These are phyloP conservation scores for Sipha flava DNA, from an alignment of 1,140 invertebrate genomes.

Conservation along the genomic window DNA sequence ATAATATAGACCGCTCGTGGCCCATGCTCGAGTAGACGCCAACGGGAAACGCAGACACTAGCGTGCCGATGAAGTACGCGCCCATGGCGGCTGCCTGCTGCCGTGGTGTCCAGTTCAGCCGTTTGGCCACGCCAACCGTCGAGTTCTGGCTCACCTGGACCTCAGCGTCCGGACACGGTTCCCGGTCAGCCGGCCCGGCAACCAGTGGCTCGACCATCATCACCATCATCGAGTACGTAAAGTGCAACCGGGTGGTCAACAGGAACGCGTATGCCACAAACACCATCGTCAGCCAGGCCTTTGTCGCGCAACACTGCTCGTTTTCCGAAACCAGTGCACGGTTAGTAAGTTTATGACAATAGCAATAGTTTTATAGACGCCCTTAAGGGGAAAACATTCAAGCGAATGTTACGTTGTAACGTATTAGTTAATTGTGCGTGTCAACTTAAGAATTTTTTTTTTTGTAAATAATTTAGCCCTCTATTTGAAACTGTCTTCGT, in stretches of 20 bases:
- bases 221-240: slow-evolving; percentile 13
- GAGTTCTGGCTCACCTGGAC: neutral
- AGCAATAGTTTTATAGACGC: too few relatives aligned
- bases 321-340: too few relatives aligned
- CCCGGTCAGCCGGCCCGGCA: neutral
- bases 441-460: too few relatives aligned
- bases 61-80: neutral
- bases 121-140: neutral
- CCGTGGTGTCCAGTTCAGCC: neutral
- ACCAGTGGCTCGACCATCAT: neutral
- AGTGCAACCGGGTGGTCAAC: neutral
- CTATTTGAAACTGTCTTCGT: too few relatives aligned
- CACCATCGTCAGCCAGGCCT: neutral
- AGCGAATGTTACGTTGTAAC: too few relatives aligned
- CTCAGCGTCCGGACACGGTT: neutral
- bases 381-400: too few relatives aligned
- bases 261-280: neutral
- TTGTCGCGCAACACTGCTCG: neutral
- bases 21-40: neutral
- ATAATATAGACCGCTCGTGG: neutral
- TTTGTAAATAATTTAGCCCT: too few relatives aligned
- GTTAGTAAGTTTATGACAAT: too few relatives aligned
- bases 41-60: neutral
- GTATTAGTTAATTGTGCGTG: too few relatives aligned
- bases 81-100: neutral